Base-by-base conservation (phyloP, 2,888 invertebrate genomes). In the Orthonevra nobilis region DNA sequence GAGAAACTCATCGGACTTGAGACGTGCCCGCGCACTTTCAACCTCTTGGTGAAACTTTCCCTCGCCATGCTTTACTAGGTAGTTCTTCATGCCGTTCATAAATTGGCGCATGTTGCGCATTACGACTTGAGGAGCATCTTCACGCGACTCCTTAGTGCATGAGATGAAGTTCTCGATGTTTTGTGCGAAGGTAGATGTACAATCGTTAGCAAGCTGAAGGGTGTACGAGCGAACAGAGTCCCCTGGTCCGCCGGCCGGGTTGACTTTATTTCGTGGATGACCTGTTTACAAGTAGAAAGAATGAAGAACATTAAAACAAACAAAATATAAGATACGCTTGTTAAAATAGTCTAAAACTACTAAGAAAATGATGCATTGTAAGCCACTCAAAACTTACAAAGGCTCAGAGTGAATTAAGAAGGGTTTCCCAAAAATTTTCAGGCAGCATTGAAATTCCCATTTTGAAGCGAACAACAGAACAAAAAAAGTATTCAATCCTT, bases 21-120 rank as follows among this genome's bases (percentile, higher is more conserved):
- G 90, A 91, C 94, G 90, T 1, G 89, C 87, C 48, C 89, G 82
- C 1, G 89, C 88, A 58, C 85, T 83, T 87, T 97, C 96, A 42
- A 98, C 96, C 87, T 97, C 94, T 83, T 94, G 94, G 86, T 96
- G 96, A 86, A 98, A 95, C 83, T 96, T 96, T 77, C 95, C 93
- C 87, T 98, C 98, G 12, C 98, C 98, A 84, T 97, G 97, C 85
- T 97, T 97, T 26, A 98, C 96, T 73, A 98, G 91, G 89, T 98
- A 99, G 89, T 99, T 99, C 89, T 98, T 98, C 94, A 99, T 98
- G 63, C 98, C 98, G 10, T 96, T 97, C 96, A 98, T 97, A 87
- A 98, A 99, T 88, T 98, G 97, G 0, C 98, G 92, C 91, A 97
- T 95, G 85, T 96, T 96, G 73, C 95, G 91, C 95, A 96, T 95